Evolutionary conservation across 2,888 invertebrate genomes (phyloP), one percentile per base, ranked within the genome.

Genomic region (Cordylochernes scorpioides): DNA sequence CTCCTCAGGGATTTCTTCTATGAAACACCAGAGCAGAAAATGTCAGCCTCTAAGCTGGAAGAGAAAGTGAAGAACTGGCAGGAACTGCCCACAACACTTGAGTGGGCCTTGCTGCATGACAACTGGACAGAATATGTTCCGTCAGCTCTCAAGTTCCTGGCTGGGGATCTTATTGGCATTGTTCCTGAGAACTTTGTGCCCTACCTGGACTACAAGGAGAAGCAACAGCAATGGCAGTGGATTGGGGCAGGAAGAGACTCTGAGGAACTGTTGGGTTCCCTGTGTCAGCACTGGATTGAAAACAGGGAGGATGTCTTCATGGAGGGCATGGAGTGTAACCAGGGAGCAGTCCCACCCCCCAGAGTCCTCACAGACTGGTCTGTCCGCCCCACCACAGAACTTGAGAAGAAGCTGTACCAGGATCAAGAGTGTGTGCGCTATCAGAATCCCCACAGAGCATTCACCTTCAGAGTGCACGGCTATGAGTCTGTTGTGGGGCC

Each of bases 161-260:
- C 74, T 13, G 80, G 80, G 0, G 75, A 75, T 47, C 67, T 68
- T 46, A 62, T 67, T 34, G 55, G 57, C 38, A 48, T 55, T 29
- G 67, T 71, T 46, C 71, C 78, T 0, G 71, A 74, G 17, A 77
- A 78, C 46, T 82, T 74, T 59, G 74, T 80, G 17, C 80, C 82
- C 3, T 78, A 72, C 45, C 62, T 82, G 45, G 80, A 80, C 50
- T 75, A 68, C 55, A 74, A 80, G 50, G 71, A 42, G 60, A 42
- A 52, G 19, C 48, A 51, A 4, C 53, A 53, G 38, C 51, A 51
- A 35, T 78, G 75, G 52, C 72, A 75, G 46, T 88, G 88, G 88
- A 86, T 86, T 35, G 86, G 86, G 2, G 78, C 78, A 5, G 84
- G 84, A 0, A 61, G 86, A 4, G 86, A 88, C 50, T 71, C 75